Evolutionary conservation across 1,140 invertebrate species (phyloP), one percentile per base, ranked within the genome.

Genomic region (Tenebrio molitor): DNA sequence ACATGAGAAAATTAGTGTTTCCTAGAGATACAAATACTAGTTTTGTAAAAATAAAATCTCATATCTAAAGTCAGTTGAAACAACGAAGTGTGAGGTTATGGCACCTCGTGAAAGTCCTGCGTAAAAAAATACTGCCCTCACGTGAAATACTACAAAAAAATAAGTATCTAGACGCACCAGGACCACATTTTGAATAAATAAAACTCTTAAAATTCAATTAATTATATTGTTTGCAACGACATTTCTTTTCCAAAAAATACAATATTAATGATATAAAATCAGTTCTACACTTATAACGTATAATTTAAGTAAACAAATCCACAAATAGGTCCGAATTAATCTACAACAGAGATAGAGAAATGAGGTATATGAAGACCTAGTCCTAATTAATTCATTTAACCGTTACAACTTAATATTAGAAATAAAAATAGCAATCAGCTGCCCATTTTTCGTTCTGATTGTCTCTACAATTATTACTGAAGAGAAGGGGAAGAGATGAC

Each of bases 231-330:
- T 58, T 58, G 50, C 10, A 25, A 16, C 17, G 23, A 29, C 6
- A 29, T 33, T 33, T 58, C n/a, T 58, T 58, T 25, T 15, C 21
- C 12, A 58, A 58, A 58, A 58, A 58, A 58, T 58, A 58, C 50
- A 58, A 12, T 25, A 29, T 29, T 58, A 58, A n/a, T 53, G 12
- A 58, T 58, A 58, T 25, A 58, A 58, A 58, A 58, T 58, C 50
- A 58, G 50, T 58, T 58, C 50, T 58, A 58, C 44, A 58, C 21
- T 58, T 58, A 58, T n/a, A 58, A 50, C n/a, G 44, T 33, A 58
- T 58, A 33, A 58, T 58, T 58, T 58, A 58, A 58, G 50, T 58
- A 58, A 58, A 58, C 50, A 58, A 58, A 58, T 58, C 23, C 50
- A 58, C 50, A 58, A 33, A 50, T 23, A 58, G 15, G n/a, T 58